Conservation (phyloP, 2,797 vertebrate genomes). For the Molossus alvarezi region DNA sequence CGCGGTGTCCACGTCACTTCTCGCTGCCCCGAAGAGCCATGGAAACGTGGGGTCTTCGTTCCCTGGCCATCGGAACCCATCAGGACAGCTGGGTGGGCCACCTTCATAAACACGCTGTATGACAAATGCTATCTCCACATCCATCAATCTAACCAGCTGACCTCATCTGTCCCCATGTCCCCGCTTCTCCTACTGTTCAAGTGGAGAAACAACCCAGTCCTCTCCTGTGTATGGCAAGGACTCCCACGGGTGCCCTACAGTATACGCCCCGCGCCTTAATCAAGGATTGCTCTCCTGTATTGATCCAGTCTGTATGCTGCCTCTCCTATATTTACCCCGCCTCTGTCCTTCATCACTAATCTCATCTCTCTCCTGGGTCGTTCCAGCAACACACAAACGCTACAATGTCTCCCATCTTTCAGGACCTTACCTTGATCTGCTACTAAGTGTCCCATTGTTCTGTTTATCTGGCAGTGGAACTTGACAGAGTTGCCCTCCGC, state of each 20-base stretch:
- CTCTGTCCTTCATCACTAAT: not conserved
- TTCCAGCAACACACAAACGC: not conserved
- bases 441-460: not conserved
- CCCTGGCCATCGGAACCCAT: not conserved
- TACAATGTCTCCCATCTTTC: not conserved
- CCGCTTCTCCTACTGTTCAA: not conserved
- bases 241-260: no score
- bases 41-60: not conserved
- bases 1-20: not conserved
- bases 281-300: not conserved
- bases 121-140: not conserved
- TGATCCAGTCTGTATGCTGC: not conserved
- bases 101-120: constrained; percentile 13
- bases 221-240: not conserved
- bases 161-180: not conserved
- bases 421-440: not conserved
- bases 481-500: not conserved
- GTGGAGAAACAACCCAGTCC: not conserved
- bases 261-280: not conserved
- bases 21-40: not conserved
- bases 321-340: not conserved
- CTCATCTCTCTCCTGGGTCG: not conserved
- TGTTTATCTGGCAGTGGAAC: not conserved
- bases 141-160: not conserved
- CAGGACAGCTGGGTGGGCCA: not conserved